Base-by-base conservation (phyloP, 2,113 vertebrate species). In the Craseonycteris thonglongyai region DNA sequence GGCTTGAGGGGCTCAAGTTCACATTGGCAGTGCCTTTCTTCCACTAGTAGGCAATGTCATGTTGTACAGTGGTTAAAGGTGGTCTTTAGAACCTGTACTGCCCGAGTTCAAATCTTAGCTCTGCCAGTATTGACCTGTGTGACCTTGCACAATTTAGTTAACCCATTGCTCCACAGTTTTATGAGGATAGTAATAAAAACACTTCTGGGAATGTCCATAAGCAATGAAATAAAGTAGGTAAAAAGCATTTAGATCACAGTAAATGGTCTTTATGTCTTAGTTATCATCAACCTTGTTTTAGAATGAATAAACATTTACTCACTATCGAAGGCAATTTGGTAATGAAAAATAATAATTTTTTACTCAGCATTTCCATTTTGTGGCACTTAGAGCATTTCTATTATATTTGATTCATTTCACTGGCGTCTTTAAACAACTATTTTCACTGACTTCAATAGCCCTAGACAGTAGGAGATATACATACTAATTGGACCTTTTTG, bases 261-360 rank as follows among this genome's bases (percentile, higher is more conserved):
- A 82, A 42, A 26, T 63, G 22, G 4, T 51, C 15, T 38, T 81
- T 76, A 12, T 40, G 30, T 58, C 56, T 82, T 91, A 65, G 18
- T 69, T 87, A 22, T 90, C 54, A 42, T 59, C 45, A 1, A 19
- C 49, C 8, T 54, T 95, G 26, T 71, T 90, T 86, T 88, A 94
- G 30, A 89, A 76, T 51, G 68, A 42, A 75, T 86, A 49, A 83
- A 35, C 26, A 86, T 79, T 49, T 75, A 7, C 26, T 88, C 42
- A 59, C 66, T 58, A 24, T 45, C 28, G 74, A 61, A 68, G 81
- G 56, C 87, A 45, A 84, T 35, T 49, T 58, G 19, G 15, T 61
- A 30, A 61, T 30, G 28, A 61, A 28, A 84, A 68, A 59, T 74
- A n/a, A n/a, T 81, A 14, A 69, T 61, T 85, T 85, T 89, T 76